A percentile compares a stretch with the other conserved stretches of the same genome.
Conservation (phyloP, 35 echinoderm and acorn worm genomes). For the Ophioderma brevispina region DNA sequence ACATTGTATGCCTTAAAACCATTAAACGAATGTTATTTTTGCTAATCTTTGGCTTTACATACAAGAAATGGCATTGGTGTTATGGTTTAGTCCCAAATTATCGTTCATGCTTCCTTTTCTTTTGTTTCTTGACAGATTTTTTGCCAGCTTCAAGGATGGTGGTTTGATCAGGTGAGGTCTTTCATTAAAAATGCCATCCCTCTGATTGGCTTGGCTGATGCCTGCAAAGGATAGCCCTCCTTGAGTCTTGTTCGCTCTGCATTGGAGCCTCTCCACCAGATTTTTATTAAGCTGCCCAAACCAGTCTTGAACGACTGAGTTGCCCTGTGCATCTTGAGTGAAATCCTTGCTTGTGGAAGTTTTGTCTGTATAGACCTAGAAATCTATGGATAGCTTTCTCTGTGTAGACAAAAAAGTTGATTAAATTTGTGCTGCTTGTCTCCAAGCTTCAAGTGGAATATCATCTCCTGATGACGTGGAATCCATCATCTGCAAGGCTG, state of each 20-base stretch:
- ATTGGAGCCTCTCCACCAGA: constrained; percentile 6
- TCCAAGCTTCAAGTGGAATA: background rate
- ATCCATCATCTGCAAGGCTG: background rate
- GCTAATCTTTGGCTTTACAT: too few relatives aligned
- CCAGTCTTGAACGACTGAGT: background rate
- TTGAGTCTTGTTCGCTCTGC: background rate
- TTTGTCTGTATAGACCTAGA: background rate
- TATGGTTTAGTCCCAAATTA: too few relatives aligned
- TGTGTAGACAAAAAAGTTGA: background rate
- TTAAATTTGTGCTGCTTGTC: background rate
- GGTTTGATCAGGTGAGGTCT: background rate
- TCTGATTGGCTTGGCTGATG: background rate
- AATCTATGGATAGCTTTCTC: background rate
- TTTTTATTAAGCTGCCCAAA: constrained; percentile 12
- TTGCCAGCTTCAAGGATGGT: background rate
- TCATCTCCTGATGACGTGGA: constrained; percentile 4
- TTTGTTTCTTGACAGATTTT: background rate
- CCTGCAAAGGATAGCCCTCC: background rate
- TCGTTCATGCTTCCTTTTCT: background rate
- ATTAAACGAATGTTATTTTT: too few relatives aligned
- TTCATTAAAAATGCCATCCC: background rate
- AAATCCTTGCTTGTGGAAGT: background rate
- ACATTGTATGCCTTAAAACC: too few relatives aligned
- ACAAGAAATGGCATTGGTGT: too few relatives aligned
- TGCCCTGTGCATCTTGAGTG: background rate